phyloP scores from a whole-genome alignment of 2,888 invertebrate species.

The Neoaliturus tenellus region DNA sequence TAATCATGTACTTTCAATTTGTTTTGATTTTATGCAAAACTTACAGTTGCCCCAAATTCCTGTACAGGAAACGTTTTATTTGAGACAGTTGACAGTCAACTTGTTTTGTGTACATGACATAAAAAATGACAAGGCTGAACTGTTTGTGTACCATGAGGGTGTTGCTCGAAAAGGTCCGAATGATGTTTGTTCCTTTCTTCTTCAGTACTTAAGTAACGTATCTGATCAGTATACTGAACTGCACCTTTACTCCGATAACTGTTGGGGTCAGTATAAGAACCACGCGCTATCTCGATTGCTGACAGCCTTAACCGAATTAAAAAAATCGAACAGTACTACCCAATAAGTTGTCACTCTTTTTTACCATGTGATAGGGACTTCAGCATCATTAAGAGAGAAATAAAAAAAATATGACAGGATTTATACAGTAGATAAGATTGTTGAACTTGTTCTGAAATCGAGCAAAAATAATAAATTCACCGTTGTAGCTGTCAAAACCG shows the following conservation, averaged over 20 bases:
- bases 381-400: slow-evolving; percentile 57
- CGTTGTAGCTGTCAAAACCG: slow-evolving; percentile 55
- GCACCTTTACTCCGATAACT: slow-evolving; percentile 66
- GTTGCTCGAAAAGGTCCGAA: not conserved
- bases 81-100: not conserved
- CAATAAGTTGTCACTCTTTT: slow-evolving; percentile 63
- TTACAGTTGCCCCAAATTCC: slow-evolving; percentile 60
- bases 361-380: slow-evolving; percentile 63
- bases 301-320: slow-evolving; percentile 60
- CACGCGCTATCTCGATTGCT: slow-evolving; percentile 58
- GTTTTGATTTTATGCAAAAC: slow-evolving; percentile 68
- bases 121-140: not conserved
- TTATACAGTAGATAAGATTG: slow-evolving; percentile 50
- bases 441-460: slow-evolving; percentile 2
- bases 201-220: slow-evolving; percentile 45
- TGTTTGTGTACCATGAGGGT: not conserved
- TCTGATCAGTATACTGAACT: slow-evolving; percentile 46
- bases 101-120: slow-evolving; percentile 18
- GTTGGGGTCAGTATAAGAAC: slow-evolving; percentile 67
- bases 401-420: slow-evolving; percentile 60
- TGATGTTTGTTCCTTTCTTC: slow-evolving; percentile 17
- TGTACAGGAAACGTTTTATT: slow-evolving; percentile 31
- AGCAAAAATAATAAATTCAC: slow-evolving; percentile 54
- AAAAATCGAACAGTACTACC: slow-evolving; percentile 61
- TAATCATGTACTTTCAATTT: slow-evolving; percentile 61